phyloP scores from a whole-genome alignment of 2,797 vertebrate genomes.

The Molossus molossus region DNA sequence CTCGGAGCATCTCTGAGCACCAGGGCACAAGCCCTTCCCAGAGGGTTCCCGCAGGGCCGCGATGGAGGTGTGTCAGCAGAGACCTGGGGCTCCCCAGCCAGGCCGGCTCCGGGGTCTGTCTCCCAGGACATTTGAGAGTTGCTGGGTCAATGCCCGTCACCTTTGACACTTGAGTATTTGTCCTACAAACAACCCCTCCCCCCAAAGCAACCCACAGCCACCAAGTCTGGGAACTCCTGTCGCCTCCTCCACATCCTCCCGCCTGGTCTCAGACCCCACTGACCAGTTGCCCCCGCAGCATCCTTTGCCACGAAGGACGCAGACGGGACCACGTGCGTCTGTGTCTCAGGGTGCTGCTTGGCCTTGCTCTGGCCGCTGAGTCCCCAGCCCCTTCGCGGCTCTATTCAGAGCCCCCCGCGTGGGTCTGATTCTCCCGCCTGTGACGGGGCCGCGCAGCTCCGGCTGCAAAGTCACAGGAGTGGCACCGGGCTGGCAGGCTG shows the following conservation, averaged over 20 bases:
- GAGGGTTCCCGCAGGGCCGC: not conserved
- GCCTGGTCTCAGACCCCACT: not conserved
- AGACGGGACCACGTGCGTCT: not conserved
- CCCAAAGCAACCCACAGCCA: not conserved
- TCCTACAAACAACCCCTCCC: not conserved
- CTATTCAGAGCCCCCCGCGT: rapidly evolving
- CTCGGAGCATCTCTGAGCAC: too few species aligned
- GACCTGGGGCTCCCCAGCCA: not conserved
- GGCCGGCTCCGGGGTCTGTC: not conserved
- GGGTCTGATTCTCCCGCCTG: not conserved
- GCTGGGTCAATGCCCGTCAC: not conserved
- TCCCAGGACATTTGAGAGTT: not conserved
- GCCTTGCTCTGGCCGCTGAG: not conserved
- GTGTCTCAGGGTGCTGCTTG: not conserved
- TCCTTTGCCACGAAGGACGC: too few species aligned
- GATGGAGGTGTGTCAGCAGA: not conserved
- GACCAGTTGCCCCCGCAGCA: rapidly evolving
- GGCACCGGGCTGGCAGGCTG: not conserved
- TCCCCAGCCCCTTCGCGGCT: too few species aligned
- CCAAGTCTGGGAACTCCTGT: not conserved
- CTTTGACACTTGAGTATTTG: too few species aligned
- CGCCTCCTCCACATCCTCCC: not conserved
- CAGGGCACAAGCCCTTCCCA: not conserved
- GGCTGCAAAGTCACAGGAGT: too few species aligned
- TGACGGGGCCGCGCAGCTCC: too few species aligned